These are phyloP conservation scores for Pelusios castaneus DNA, from an alignment of 2,113 vertebrate genomes.

Conservation along the genomic window DNA sequence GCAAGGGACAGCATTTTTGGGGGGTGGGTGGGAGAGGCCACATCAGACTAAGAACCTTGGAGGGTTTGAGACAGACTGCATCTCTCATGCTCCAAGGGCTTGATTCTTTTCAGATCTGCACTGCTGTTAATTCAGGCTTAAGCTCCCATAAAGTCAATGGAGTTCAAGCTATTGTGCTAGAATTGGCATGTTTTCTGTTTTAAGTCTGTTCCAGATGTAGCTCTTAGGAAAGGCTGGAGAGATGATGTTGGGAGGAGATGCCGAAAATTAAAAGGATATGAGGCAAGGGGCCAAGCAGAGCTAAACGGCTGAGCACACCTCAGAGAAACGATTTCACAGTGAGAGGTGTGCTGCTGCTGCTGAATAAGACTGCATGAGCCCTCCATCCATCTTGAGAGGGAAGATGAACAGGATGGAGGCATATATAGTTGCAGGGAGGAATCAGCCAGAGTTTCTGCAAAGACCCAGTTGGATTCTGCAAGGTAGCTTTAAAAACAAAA, in stretches of 20 bases:
- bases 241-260: too few relatives aligned
- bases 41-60: background rate
- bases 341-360: background rate
- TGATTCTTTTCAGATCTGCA: background rate
- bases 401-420: background rate
- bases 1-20: background rate
- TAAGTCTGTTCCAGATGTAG: background rate
- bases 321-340: background rate
- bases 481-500: background rate
- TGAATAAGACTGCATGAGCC: background rate
- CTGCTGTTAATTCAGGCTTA: background rate
- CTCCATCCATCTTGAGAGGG: background rate
- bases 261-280: background rate
- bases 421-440: background rate
- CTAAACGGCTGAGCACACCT: background rate
- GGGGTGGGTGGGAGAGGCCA: background rate
- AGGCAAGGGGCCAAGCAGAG: background rate
- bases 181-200: background rate
- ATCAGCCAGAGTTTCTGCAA: background rate
- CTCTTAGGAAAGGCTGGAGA: background rate
- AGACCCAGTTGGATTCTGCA: background rate
- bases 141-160: background rate
- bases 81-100: fast-evolving
- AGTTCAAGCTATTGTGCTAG: background rate
- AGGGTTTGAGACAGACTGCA: fast-evolving